These are phyloP conservation scores for Aegotheles bennettii DNA, from an alignment of 2,113 vertebrate species.

Conservation along the genomic window DNA sequence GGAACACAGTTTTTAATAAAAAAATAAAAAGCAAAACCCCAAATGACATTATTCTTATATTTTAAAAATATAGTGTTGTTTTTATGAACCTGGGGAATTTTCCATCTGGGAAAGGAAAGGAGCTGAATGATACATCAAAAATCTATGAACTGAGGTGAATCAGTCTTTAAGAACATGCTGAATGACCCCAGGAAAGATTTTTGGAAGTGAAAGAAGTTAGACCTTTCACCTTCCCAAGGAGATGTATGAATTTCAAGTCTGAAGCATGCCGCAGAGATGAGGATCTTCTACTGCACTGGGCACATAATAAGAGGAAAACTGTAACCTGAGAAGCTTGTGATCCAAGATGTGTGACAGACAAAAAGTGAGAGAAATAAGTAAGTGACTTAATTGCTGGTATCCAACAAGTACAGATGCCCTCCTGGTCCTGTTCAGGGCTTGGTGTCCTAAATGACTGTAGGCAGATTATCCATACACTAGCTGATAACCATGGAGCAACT, in stretches of 20 bases:
- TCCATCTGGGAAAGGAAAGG: not conserved
- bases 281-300: not conserved
- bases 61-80: not conserved
- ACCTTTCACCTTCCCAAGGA: not conserved
- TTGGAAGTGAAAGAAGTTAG: not conserved
- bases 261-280: not conserved
- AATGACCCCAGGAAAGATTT: not conserved
- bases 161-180: not conserved
- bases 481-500: not conserved
- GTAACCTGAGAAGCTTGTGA: not conserved
- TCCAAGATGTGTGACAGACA: not conserved
- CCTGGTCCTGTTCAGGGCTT: not conserved
- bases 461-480: rapidly evolving
- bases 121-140: not conserved
- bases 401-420: rapidly evolving
- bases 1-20: not conserved
- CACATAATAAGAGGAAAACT: not conserved
- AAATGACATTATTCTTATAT: not conserved
- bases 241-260: not conserved
- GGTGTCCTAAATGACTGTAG: not conserved
- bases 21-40: rapidly evolving
- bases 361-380: not conserved
- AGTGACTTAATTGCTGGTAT: not conserved
- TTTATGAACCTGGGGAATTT: not conserved
- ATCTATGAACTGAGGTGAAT: not conserved